Conservation (phyloP, 2,797 vertebrate genomes). For the Champsocephalus gunnari region DNA sequence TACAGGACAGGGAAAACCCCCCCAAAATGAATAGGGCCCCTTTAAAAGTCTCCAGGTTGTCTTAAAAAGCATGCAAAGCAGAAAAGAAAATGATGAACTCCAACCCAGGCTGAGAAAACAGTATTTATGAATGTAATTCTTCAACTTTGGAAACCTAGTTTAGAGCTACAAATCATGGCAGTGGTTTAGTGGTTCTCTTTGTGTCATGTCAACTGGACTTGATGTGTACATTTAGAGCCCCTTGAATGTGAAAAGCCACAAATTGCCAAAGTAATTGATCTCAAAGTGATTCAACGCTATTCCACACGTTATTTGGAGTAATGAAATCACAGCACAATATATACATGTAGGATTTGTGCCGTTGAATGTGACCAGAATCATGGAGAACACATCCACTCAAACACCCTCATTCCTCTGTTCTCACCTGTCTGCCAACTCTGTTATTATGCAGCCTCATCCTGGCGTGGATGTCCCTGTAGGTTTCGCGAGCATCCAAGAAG, state of each 20-base stretch:
- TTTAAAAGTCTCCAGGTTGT: too few species aligned
- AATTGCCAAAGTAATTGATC: background rate
- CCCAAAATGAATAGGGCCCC: too few species aligned
- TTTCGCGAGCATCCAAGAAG: slow-evolving; percentile 96
- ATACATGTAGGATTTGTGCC: too few species aligned
- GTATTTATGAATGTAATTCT: too few species aligned
- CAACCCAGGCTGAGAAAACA: too few species aligned
- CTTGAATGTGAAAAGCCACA: background rate
- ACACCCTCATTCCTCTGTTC: slow-evolving; percentile 43
- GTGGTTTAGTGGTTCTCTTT: background rate
- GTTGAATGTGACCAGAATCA: too few species aligned
- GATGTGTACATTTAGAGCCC: too few species aligned
- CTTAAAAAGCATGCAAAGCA: too few species aligned
- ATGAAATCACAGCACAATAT: too few species aligned
- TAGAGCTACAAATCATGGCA: background rate
- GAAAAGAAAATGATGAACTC: too few species aligned
- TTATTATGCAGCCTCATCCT: slow-evolving; percentile 99
- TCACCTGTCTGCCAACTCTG: slow-evolving; percentile 97
- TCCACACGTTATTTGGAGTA: too few species aligned
- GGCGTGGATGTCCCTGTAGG: slow-evolving; percentile 96
- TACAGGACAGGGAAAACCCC: too few species aligned
- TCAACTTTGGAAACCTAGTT: background rate
- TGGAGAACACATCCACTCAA: background rate
- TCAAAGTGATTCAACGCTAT: background rate
- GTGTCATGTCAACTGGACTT: background rate